These are phyloP conservation scores for Odocoileus virginianus DNA, from an alignment of 2,113 vertebrate genomes.

Conservation along the genomic window DNA sequence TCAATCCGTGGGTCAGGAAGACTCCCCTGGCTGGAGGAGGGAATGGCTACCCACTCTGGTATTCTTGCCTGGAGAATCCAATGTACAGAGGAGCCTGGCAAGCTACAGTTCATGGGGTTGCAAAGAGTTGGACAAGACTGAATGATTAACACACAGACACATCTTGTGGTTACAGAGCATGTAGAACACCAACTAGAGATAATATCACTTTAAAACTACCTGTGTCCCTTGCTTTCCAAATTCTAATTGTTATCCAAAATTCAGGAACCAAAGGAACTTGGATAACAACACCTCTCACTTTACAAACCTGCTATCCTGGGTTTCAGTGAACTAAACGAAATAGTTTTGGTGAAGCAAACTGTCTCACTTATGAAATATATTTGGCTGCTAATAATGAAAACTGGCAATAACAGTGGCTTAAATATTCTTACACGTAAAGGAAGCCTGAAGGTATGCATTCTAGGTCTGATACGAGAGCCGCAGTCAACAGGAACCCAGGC, in stretches of 20 bases:
- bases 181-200: background rate
- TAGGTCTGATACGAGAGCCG: background rate
- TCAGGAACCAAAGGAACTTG: background rate
- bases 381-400: background rate
- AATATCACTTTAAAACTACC: background rate
- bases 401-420: background rate
- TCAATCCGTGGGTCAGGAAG: background rate
- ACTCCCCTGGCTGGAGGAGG: background rate
- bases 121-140: background rate
- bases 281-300: background rate
- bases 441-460: background rate
- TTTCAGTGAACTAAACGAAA: background rate
- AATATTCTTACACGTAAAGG: background rate
- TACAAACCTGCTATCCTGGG: background rate
- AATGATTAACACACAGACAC: background rate
- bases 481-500: background rate
- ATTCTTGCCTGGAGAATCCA: background rate
- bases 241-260: constrained; percentile 10
- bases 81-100: background rate
- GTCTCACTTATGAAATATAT: background rate
- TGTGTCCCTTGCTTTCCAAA: background rate
- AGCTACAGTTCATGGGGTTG: background rate
- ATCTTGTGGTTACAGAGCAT: background rate
- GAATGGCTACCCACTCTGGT: background rate
- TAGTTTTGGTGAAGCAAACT: background rate